Percentiles rank a stretch among this genome's conserved stretches.
These are phyloP conservation scores for Morone chrysops DNA, from an alignment of 2,113 vertebrate genomes.

Conservation along the genomic window DNA sequence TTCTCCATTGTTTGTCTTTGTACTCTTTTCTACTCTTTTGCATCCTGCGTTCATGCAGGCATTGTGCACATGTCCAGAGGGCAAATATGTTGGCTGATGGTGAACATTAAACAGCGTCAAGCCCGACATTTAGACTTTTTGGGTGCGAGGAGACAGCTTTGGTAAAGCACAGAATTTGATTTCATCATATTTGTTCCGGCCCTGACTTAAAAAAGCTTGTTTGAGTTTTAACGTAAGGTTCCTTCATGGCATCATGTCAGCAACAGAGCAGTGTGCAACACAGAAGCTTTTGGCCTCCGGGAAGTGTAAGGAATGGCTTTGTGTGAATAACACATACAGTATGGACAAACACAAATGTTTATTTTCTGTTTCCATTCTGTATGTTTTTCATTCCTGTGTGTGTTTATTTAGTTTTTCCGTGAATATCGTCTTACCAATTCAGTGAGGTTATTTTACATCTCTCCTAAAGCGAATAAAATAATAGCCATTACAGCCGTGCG, in stretches of 20 bases:
- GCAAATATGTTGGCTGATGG: slow-evolving; percentile 10
- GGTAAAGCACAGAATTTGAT: slow-evolving; percentile 8
- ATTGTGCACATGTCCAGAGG: neutral
- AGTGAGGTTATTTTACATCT: slow-evolving; percentile 1
- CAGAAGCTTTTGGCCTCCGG: neutral
- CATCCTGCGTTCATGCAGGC: neutral
- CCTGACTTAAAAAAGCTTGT: slow-evolving; percentile 1
- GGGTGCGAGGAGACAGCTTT: neutral
- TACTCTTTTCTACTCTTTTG: neutral
- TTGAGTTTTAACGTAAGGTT: slow-evolving; percentile 21
- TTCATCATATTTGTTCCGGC: slow-evolving; percentile 15
- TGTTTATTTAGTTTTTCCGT: slow-evolving; percentile 4
- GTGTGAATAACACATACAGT: slow-evolving; percentile 5
- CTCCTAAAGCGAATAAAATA: neutral
- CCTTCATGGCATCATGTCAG: slow-evolving; percentile 12
- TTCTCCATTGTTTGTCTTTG: neutral
- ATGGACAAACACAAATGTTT: neutral
- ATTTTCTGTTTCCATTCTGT: neutral
- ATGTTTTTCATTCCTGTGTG: neutral
- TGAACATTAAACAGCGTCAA: slow-evolving; percentile 25
- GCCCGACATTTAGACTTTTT: slow-evolving; percentile 4
- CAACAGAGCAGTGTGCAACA: neutral
- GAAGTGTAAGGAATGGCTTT: neutral
- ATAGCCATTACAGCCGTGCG: neutral
- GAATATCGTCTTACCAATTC: neutral